These are phyloP conservation scores for Wasmannia auropunctata DNA, from an alignment of 1,140 invertebrate genomes.

Conservation along the genomic window DNA sequence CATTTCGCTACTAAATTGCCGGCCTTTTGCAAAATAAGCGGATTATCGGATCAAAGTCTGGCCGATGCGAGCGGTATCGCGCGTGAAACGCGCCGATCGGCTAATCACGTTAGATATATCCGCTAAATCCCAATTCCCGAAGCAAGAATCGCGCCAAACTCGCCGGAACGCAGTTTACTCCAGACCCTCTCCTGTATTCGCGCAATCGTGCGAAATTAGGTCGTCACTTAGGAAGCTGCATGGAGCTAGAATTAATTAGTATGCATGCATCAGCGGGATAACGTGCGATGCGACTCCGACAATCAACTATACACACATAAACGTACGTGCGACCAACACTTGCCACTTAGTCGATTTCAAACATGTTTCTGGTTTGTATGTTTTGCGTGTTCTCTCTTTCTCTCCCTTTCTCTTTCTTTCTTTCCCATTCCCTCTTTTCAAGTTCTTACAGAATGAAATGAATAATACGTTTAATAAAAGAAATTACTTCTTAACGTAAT, in stretches of 20 bases:
- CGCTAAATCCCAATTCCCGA: constrained; percentile 49
- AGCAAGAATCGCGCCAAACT: constrained; percentile 40
- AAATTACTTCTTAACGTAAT: neutral
- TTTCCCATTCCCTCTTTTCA: too few relatives aligned
- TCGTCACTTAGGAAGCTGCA: constrained; percentile 41
- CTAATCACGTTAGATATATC: constrained; percentile 46
- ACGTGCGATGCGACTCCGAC: constrained; percentile 32
- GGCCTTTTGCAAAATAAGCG: constrained; percentile 46
- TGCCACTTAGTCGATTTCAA: neutral
- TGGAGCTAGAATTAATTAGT: constrained; percentile 50
- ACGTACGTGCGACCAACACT: neutral
- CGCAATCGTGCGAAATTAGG: constrained; percentile 47
- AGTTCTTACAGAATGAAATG: neutral
- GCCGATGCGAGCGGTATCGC: neutral
- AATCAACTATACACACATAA: constrained; percentile 35
- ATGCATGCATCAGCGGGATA: constrained; percentile 31
- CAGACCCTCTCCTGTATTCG: constrained; percentile 9
- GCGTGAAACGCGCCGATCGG: constrained; percentile 42
- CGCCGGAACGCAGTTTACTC: constrained; percentile 25
- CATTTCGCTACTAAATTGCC: constrained; percentile 37
- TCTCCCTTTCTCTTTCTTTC: neutral
- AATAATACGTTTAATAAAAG: neutral
- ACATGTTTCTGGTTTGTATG: neutral
- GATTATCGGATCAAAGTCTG: constrained; percentile 42
- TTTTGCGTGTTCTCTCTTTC: neutral